Base-by-base conservation (phyloP, 2,797 vertebrate genomes). In the Tauraco hartlaubi region DNA sequence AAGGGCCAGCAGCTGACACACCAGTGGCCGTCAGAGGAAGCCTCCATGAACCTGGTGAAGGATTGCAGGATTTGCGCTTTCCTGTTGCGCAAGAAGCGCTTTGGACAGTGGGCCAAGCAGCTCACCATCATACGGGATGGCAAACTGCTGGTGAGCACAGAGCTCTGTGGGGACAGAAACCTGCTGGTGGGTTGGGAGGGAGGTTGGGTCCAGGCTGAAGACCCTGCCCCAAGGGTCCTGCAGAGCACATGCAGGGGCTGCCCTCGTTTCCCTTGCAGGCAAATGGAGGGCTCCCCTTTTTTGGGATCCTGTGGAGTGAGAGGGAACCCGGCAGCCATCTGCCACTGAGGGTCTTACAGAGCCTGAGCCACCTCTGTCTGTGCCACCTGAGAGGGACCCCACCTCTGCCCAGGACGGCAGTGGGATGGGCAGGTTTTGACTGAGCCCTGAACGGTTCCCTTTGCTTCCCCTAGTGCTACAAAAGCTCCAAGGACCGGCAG, bases 31-130 rank as follows among this genome's bases (percentile, higher is more conserved):
- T 98, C 99, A 0, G 99, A 99, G 97, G 99, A 99, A 95, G 98
- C 97, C 85, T 97, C 99, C 11, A 98, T 98, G 71, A 99, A 98
- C 85, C 98, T 99, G n/a, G 98, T 99, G 67, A 99, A 98, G 95
- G 99, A 99, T 90, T 99, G 99, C 96, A 98, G 98, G 94, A 99
- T 99, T 95, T 99, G 99, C 5, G 99, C 99, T 64, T 99, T 99
- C 97, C 98, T 99, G 91, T 96, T 99, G 69, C 98, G 99, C 83
- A 99, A 99, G 97, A 99, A 99, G 94, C 99, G 99, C 66, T 99
- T 99, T 0, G 99, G 99, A 64, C 99, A 99, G 81, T 99, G 99
- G 99, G 97, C 99, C 78, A 99, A 99, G 97, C 99, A 99, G 98
- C 98, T 99, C 79, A 99, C 99, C 0, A 97, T 99, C 85, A 98